Percentiles rank a stretch among this genome's conserved stretches.
These are phyloP conservation scores for Sesamia inferens DNA, from an alignment of 2,888 invertebrate genomes.

Conservation along the genomic window DNA sequence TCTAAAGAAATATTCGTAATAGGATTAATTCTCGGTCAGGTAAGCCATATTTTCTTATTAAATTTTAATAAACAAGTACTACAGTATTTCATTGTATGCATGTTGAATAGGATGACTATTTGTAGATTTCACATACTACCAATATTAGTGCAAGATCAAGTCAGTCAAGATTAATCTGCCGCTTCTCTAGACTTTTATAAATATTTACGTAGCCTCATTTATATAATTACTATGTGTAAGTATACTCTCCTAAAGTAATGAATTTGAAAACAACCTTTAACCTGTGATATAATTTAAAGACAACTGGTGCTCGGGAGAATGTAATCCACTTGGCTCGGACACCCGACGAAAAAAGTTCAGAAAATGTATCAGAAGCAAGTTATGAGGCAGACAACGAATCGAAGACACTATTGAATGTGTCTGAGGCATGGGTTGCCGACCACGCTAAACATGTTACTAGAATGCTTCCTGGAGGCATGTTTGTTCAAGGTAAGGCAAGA, in stretches of 20 bases:
- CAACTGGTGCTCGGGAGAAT: slow-evolving; percentile 92
- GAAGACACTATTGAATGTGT: slow-evolving; percentile 89
- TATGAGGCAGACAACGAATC: slow-evolving; percentile 79
- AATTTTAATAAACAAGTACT: not conserved
- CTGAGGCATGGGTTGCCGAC: slow-evolving; percentile 93
- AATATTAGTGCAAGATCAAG: not conserved
- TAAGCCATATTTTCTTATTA: slow-evolving; percentile 73
- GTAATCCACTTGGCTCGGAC: slow-evolving; percentile 95
- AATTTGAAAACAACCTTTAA: not conserved
- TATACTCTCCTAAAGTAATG: not conserved
- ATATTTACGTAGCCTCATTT: not conserved
- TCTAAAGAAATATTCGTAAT: slow-evolving; percentile 91
- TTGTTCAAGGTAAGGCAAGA: slow-evolving; percentile 91
- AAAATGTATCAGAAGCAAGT: slow-evolving; percentile 77
- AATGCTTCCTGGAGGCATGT: slow-evolving; percentile 97
- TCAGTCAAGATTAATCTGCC: not conserved
- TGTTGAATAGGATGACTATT: not conserved
- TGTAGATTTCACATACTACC: not conserved
- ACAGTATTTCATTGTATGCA: not conserved
- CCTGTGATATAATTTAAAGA: slow-evolving; percentile 85
- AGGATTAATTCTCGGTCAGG: slow-evolving; percentile 95
- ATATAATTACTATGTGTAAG: not conserved
- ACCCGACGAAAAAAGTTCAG: slow-evolving; percentile 88
- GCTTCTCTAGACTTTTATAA: not conserved
- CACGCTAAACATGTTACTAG: slow-evolving; percentile 96